Percentiles rank a stretch among this genome's conserved stretches.
Evolutionary conservation across 2,113 vertebrate species (phyloP).

Genomic region (Rhegmatorhina hoffmannsi): DNA sequence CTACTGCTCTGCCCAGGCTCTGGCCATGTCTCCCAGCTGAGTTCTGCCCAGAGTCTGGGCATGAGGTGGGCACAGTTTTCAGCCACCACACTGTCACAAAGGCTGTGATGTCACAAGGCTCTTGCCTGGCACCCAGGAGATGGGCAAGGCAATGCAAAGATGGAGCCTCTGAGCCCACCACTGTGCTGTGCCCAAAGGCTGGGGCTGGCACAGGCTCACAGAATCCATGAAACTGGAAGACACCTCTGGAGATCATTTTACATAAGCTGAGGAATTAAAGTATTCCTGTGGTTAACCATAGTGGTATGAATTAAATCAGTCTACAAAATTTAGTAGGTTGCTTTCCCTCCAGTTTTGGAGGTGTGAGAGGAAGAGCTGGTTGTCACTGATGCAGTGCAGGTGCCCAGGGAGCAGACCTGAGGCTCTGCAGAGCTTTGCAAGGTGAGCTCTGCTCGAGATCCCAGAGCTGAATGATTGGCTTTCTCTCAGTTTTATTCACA

Average conservation of each 20-base stretch:
- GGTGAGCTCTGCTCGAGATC: not conserved
- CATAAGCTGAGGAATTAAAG: fast-evolving
- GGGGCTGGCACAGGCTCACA: not conserved
- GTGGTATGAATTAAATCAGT: not conserved
- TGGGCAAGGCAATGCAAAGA: too few relatives aligned
- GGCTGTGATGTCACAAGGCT: too few relatives aligned
- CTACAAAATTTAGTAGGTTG: fast-evolving
- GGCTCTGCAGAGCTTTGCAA: not conserved
- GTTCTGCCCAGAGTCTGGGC: too few relatives aligned
- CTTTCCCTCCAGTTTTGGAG: not conserved
- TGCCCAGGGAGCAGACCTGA: not conserved
- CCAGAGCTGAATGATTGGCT: not conserved
- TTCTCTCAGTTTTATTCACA: not conserved
- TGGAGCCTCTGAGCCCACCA: too few relatives aligned
- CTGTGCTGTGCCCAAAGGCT: not conserved
- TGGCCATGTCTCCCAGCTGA: too few relatives aligned
- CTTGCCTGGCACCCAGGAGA: too few relatives aligned
- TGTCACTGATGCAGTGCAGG: not conserved
- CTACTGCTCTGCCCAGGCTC: too few relatives aligned
- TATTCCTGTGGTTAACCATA: fast-evolving
- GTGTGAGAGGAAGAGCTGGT: not conserved
- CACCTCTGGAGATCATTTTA: not conserved
- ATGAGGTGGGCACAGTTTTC: too few relatives aligned
- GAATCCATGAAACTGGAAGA: not conserved
- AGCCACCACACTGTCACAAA: too few relatives aligned